Evolutionary conservation across 2,113 vertebrate genomes (phyloP).

Genomic region (Terrapene triunguis): DNA sequence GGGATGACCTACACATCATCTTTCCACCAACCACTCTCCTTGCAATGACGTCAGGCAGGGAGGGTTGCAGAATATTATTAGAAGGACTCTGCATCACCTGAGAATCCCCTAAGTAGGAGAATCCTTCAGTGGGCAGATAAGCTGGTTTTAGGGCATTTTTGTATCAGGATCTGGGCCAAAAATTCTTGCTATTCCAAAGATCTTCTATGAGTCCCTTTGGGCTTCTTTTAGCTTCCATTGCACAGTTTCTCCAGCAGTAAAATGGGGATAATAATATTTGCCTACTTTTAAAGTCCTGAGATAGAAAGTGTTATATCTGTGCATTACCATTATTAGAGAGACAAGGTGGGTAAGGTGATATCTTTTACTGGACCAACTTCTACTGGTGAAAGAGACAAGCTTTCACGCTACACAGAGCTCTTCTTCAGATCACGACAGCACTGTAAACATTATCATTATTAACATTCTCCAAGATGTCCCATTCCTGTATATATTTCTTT

Average conservation of each 20-base stretch:
- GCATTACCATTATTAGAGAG: background rate
- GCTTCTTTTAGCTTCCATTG: background rate
- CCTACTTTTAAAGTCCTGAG: background rate
- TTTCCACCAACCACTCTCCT: background rate
- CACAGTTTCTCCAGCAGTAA: background rate
- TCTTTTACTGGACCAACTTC: background rate
- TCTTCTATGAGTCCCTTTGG: background rate
- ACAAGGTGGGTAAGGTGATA: background rate
- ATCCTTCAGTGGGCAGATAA: background rate
- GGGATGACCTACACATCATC: background rate
- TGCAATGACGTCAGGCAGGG: background rate
- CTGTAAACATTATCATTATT: background rate
- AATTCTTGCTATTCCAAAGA: background rate
- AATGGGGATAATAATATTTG: background rate
- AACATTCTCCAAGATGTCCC: background rate
- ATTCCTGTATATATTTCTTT: conserved; percentile 1
- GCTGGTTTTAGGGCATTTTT: background rate
- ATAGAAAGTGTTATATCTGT: background rate
- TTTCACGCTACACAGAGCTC: background rate
- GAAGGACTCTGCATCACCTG: background rate
- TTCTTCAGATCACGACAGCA: background rate
- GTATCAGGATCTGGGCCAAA: background rate
- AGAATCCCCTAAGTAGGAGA: background rate
- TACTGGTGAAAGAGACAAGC: background rate
- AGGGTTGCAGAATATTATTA: background rate